phyloP scores from a whole-genome alignment of 2,797 vertebrate genomes.

The Sebastes nivosus region DNA sequence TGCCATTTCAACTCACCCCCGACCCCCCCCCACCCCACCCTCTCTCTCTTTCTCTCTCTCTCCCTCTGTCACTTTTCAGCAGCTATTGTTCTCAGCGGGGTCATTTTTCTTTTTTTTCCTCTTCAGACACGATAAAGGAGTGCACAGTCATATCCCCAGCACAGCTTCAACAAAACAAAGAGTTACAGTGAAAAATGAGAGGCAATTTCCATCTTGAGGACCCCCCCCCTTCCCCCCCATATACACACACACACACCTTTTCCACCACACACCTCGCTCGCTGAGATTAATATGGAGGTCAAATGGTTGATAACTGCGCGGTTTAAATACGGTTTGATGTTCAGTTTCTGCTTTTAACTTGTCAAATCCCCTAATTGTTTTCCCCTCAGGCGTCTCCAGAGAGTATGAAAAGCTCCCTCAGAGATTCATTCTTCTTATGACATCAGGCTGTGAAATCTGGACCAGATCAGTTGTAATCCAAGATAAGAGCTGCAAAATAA shows the following conservation, averaged over 20 bases:
- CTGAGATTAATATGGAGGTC: constrained; percentile 22
- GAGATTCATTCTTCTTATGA: background rate
- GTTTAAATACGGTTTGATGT: background rate
- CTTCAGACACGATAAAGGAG: constrained; percentile 56
- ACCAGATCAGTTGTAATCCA: background rate
- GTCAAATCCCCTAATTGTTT: background rate
- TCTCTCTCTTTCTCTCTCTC: background rate
- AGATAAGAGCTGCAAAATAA: background rate
- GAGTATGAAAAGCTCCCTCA: background rate
- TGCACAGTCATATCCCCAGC: constrained; percentile 54
- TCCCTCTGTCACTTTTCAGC: constrained; percentile 56
- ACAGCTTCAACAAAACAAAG: constrained; percentile 59
- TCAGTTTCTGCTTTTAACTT: constrained; percentile 18
- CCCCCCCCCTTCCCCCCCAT: background rate
- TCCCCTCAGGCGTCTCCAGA: background rate
- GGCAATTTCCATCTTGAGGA: constrained; percentile 23
- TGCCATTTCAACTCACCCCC: constrained; percentile 15
- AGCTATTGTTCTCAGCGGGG: constrained; percentile 61
- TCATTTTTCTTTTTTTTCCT: constrained; percentile 54
- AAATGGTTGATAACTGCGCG: background rate
- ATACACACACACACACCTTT: background rate
- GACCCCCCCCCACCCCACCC: background rate
- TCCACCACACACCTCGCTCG: background rate
- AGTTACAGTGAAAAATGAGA: constrained; percentile 52
- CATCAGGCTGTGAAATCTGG: background rate